A percentile compares a stretch with the other conserved stretches of the same genome.
phyloP scores from a whole-genome alignment of 2,888 invertebrate genomes.

The Noctua fimbriata region DNA sequence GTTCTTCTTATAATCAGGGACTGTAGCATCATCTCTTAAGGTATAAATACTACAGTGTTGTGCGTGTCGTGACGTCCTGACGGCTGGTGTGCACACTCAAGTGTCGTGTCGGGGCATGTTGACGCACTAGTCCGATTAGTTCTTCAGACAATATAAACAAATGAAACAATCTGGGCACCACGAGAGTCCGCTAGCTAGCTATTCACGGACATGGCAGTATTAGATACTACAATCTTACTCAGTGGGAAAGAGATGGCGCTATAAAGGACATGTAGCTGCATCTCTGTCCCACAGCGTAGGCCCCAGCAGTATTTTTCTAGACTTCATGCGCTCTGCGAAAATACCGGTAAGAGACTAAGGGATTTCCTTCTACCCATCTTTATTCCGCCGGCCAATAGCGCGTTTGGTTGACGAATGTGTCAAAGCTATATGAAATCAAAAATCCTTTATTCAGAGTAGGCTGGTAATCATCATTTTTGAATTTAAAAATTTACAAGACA shows the following conservation, averaged over 20 bases:
- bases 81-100: not conserved
- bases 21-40: not conserved
- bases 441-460: not conserved
- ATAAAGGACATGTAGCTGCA: not conserved
- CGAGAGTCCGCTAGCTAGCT: not conserved
- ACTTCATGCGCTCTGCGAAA: not conserved
- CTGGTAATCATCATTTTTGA: not conserved
- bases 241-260: not conserved
- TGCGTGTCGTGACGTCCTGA: not conserved
- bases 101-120: not conserved
- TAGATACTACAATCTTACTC: not conserved
- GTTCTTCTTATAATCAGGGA: not conserved
- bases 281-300: not conserved
- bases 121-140: not conserved
- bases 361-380: not conserved
- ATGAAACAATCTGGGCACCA: not conserved
- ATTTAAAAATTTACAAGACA: not conserved
- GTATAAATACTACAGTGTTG: not conserved
- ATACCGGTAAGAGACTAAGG: not conserved
- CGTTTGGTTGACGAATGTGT: not conserved
- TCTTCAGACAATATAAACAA: not conserved
- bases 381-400: not conserved
- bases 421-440: not conserved
- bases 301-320: not conserved
- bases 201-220: not conserved